phyloP scores from a whole-genome alignment of 2,888 invertebrate species.

The Ernsta delagoae region DNA sequence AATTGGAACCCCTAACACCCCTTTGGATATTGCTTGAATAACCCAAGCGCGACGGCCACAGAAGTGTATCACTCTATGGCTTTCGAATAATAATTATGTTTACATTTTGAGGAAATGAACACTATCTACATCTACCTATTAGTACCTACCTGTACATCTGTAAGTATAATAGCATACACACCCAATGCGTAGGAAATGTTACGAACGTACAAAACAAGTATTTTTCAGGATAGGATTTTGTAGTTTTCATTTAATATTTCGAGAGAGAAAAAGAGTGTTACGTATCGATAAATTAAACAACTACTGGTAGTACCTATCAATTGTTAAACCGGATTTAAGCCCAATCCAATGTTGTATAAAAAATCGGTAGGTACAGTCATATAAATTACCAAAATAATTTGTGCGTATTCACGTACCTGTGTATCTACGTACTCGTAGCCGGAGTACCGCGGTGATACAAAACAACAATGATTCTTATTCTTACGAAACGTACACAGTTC shows the following conservation, averaged over 20 bases:
- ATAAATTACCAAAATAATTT: not conserved
- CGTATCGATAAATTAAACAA: too few species aligned
- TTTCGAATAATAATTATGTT: constrained; percentile 55
- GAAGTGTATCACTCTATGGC: constrained; percentile 65
- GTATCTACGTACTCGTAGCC: constrained; percentile 21
- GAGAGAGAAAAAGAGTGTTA: too few species aligned
- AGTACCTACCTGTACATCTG: too few species aligned
- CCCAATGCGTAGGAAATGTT: too few species aligned
- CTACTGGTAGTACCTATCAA: too few species aligned
- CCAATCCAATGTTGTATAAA: constrained; percentile 34
- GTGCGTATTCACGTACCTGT: constrained; percentile 32
- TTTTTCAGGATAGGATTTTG: too few species aligned
- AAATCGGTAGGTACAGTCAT: constrained; percentile 12
- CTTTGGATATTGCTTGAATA: constrained; percentile 53
- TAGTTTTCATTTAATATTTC: too few species aligned
- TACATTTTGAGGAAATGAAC: constrained; percentile 49
- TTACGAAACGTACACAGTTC: constrained; percentile 62
- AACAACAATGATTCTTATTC: constrained; percentile 54
- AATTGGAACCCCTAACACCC: constrained; percentile 33
- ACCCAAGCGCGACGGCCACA: constrained; percentile 61
- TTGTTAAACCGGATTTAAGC: not conserved
- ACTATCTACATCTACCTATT: too few species aligned
- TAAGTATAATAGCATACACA: too few species aligned
- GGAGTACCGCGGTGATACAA: constrained; percentile 47
- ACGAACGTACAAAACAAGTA: too few species aligned